These are phyloP conservation scores for Lordiphosa andalusiaca DNA, from an alignment of 2,888 invertebrate species.

Conservation along the genomic window DNA sequence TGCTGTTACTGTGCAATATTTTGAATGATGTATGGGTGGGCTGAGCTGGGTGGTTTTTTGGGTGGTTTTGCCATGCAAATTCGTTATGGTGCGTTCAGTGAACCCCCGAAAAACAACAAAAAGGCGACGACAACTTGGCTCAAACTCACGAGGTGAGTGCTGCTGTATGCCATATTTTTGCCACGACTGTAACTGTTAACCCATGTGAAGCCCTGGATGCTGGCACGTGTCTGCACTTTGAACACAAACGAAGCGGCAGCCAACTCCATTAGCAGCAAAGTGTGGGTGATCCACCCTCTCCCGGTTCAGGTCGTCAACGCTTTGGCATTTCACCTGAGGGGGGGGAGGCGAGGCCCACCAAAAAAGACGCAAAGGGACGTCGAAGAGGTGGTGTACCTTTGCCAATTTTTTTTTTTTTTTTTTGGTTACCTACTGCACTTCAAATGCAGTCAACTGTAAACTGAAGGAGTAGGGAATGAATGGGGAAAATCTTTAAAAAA, in stretches of 20 bases:
- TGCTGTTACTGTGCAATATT: conserved; percentile 53
- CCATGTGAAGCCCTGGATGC: conserved; percentile 21
- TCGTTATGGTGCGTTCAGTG: conserved; percentile 64
- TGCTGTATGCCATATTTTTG: conserved; percentile 44
- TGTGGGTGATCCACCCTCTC: conserved; percentile 12
- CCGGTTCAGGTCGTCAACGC: conserved; percentile 5
- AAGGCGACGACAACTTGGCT: conserved; percentile 36
- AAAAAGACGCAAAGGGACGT: conserved; percentile 1
- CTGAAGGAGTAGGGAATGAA: conserved; percentile 29
- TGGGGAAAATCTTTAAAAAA: not conserved
- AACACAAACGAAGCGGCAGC: conserved; percentile 61
- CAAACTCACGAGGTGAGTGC: conserved; percentile 8
- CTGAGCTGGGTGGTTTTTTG: conserved; percentile 13
- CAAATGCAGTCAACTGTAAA: conserved; percentile 59
- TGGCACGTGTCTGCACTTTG: conserved; percentile 76
- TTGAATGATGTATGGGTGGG: conserved; percentile 62
- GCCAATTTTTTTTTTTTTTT: conserved; percentile 26
- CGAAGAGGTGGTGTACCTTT: conserved; percentile 11
- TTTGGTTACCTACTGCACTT: conserved; percentile 63
- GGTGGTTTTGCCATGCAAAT: conserved; percentile 56
- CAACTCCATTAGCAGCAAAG: conserved; percentile 58
- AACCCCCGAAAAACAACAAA: conserved; percentile 40
- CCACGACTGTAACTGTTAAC: conserved; percentile 46
- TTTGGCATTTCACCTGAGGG: conserved; percentile 13
- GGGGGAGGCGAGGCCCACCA: conserved; percentile 5